Base-by-base conservation (phyloP, 1,140 invertebrate species). In the Meloidogyne floridensis region DNA sequence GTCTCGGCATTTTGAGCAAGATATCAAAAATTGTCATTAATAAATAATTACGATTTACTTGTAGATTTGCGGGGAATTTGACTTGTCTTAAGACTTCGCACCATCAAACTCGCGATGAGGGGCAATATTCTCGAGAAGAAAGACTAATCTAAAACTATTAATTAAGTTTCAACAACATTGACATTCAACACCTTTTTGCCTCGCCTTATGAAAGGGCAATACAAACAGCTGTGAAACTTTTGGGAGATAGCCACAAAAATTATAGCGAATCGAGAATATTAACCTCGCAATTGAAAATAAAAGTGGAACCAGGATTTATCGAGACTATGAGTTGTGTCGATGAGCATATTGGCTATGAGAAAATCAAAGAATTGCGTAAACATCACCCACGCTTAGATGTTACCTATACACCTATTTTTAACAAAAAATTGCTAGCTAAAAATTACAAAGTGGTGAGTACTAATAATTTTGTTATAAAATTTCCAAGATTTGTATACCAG, bases 281-380 rank as follows among this genome's bases (percentile, higher is more conserved):
- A 59, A 3, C 11, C 11, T 73, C 47, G 3, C 3, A 53, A 43
- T 47, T 73, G 15, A n/a, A 73, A 73, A 73, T 73, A 43, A 73
- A 73, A 73, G 15, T 15, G 13, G 72, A 73, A 15, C 72, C 72
- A 53, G 72, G 72, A 73, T 73, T 73, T 73, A 4, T 73, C 1
- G 42, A 53, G 11, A 73, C 3, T 3, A 15, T 59, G 56, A 15
- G 3, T 15, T 11, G 4, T 15, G 2, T 53, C 13, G 42, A 13
- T 47, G 72, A 73, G 4, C 10, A 13, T 6, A 47, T 47, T 3
- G 51, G 15, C 15, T 4, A 15, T 43, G 56, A 13, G 47, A 8
- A 47, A 15, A 15, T 15, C 0, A 3, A 73, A 2, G 11, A 43
- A 73, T 53, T n/a, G 13, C 2, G 15, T 15, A 73, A n/a, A 73